These are phyloP conservation scores for Malurus melanocephalus DNA, from an alignment of 2,113 vertebrate genomes.

Conservation along the genomic window DNA sequence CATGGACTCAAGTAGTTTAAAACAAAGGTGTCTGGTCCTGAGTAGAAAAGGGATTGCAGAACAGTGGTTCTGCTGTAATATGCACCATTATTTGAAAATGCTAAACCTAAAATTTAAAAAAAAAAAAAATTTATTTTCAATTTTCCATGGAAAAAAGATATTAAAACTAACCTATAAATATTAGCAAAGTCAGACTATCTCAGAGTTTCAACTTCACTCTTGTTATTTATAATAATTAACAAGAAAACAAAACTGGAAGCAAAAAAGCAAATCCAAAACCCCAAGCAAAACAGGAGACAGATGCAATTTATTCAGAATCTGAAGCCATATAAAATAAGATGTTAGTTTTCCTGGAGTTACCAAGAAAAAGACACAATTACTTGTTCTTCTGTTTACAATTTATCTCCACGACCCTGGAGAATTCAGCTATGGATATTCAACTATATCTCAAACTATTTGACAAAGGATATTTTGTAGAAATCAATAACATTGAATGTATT, in stretches of 20 bases:
- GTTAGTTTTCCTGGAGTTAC: neutral
- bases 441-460: neutral
- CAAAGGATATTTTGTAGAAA: neutral
- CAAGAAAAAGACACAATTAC: neutral
- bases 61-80: neutral
- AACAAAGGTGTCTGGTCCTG: neutral
- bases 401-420: neutral
- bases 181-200: neutral
- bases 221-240: neutral
- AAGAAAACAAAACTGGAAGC: neutral
- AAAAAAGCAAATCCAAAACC: fast-evolving
- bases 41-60: neutral
- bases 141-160: neutral
- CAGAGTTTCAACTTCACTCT: neutral
- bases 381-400: neutral
- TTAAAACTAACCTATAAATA: neutral
- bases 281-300: neutral
- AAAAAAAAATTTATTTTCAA: too few relatives aligned
- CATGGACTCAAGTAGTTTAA: neutral
- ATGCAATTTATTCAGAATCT: neutral
- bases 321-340: neutral
- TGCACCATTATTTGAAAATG: neutral
- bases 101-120: neutral
- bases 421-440: neutral
- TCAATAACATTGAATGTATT: neutral